phyloP scores from a whole-genome alignment of 2,113 vertebrate genomes.

The Ceyx cyanopectus region DNA sequence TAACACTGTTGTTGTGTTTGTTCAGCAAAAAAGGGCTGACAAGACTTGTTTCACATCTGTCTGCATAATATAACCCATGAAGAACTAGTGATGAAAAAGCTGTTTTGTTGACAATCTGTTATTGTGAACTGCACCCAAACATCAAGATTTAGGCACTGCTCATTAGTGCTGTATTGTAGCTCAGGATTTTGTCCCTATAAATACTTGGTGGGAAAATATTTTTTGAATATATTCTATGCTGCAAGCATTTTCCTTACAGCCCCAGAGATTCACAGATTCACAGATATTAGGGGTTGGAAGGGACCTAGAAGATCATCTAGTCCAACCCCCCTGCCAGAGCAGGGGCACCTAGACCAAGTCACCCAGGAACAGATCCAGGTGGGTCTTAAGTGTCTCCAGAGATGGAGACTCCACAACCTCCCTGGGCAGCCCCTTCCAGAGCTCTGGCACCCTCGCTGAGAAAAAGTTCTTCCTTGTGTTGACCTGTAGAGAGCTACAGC shows the following conservation, averaged over 20 bases:
- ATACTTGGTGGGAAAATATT: not conserved
- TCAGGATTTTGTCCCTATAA: slow-evolving; percentile 12
- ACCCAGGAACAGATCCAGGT: too few species aligned
- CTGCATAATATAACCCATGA: slow-evolving; percentile 39
- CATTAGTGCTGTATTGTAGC: slow-evolving; percentile 45
- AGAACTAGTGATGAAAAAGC: slow-evolving; percentile 49
- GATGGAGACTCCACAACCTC: too few species aligned
- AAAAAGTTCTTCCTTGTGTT: too few species aligned
- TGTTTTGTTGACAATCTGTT: slow-evolving; percentile 49
- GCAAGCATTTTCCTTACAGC: not conserved
- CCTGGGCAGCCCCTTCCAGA: too few species aligned
- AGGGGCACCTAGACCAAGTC: too few species aligned
- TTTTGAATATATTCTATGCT: not conserved
- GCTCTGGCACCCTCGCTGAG: too few species aligned
- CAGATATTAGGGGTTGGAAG: too few species aligned
- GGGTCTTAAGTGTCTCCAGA: too few species aligned
- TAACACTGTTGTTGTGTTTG: not conserved
- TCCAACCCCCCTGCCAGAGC: too few species aligned
- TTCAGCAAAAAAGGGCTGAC: slow-evolving; percentile 54
- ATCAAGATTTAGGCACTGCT: slow-evolving; percentile 39
- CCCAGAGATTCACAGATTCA: not conserved
- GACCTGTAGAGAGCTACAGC: not conserved
- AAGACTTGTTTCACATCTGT: slow-evolving; percentile 60
- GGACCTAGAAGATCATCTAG: too few species aligned
- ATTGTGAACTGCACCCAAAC: slow-evolving; percentile 61